Base-by-base conservation (phyloP, 2,113 vertebrate species). In the Cygnus atratus region DNA sequence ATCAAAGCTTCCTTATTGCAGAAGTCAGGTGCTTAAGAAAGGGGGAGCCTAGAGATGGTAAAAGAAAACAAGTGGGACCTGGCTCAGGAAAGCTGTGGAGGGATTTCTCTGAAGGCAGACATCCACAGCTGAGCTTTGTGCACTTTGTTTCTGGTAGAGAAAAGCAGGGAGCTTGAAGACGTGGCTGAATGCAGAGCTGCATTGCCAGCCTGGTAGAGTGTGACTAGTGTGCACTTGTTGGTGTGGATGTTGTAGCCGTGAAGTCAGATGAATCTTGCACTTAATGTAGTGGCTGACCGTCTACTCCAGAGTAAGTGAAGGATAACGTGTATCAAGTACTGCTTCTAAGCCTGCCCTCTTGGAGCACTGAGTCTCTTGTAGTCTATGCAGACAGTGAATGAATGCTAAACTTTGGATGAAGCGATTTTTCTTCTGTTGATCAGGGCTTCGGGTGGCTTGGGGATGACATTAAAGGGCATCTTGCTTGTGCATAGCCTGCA, bases 201-300 rank as follows among this genome's bases (percentile, higher is more conserved):
- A 13, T 0, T 43, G 50, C 29, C n/a, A 68, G 33, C 24, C 33
- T 0, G 0, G 12, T 1, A 14, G 14, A 52, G 17, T 44, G 35
- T 59, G 39, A 57, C 59, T 18, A 21, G 20, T 13, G 20, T 21
- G 65, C 33, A 4, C 2, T 7, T 3, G 10, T 8, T 67, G 55
- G 37, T 26, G 4, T 10, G 10, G 21, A 2, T 0, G 1, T 10
- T 67, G 29, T 58, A 31, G 44, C 9, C 1, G 11, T 9, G 46
- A 50, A 91, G 26, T 66, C 48, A 46, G 35, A 25, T 48, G 22
- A 24, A 55, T 62, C 24, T 61, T 22, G 6, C 11, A 2, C 4
- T n/a, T 44, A 37, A 5, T 59, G 14, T 33, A 16, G 9, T 39
- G n/a, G 17, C 43, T 80, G 71, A 8, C 21, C 29, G 4, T 59